A percentile compares a stretch with the other conserved stretches of the same genome.
Evolutionary conservation across 2,888 invertebrate species (phyloP).

Genomic region (Trilocha varians): DNA sequence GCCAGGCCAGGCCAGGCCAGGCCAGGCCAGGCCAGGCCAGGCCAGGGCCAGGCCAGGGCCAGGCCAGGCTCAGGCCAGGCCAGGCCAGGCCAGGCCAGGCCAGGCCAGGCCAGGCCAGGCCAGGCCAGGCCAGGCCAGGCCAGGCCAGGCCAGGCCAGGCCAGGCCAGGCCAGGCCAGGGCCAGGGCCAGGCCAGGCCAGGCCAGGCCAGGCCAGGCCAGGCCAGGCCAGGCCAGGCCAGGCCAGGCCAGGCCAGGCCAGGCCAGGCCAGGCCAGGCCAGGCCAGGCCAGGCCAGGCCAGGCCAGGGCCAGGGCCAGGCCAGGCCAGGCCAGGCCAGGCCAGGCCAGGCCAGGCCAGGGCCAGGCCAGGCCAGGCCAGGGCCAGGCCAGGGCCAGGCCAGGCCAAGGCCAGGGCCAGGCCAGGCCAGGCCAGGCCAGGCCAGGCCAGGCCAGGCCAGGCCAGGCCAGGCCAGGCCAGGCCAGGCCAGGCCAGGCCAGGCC

Average conservation of each 20-base stretch:
- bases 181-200: constrained; percentile 17
- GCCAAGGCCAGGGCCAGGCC: too few relatives aligned
- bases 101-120: constrained; percentile 18
- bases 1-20: too few relatives aligned
- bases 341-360: too few relatives aligned
- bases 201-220: constrained; percentile 7
- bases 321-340: constrained; percentile 9
- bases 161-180: too few relatives aligned
- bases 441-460: constrained; percentile 11
- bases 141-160: constrained; percentile 18
- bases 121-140: constrained; percentile 19
- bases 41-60: too few relatives aligned
- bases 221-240: constrained; percentile 8
- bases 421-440: constrained; percentile 11
- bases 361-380: too few relatives aligned
- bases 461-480: constrained; percentile 14
- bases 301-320: too few relatives aligned
- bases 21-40: constrained; percentile 9
- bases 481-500: too few relatives aligned
- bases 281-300: constrained; percentile 15
- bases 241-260: constrained; percentile 8
- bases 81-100: constrained; percentile 16
- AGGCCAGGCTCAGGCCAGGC: constrained; percentile 12
- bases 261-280: constrained; percentile 9
- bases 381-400: too few relatives aligned